Conservation (phyloP, 2,113 vertebrate species). For the Microtus richardsoni region DNA sequence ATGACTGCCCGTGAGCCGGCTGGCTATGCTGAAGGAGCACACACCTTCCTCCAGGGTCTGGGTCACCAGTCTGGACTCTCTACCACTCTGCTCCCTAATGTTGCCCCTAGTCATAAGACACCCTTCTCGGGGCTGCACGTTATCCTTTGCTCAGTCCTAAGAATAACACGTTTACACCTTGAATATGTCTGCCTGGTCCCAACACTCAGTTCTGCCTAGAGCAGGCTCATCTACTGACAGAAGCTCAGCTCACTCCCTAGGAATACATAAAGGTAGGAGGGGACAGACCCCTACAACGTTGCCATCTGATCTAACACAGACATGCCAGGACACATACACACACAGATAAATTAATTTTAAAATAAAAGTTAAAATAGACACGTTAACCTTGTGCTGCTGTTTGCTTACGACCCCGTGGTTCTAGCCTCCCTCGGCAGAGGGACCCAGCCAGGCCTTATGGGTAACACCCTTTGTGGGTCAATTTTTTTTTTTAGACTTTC, state of each 20-base stretch:
- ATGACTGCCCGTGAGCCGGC: fast-evolving
- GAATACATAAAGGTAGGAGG: background rate
- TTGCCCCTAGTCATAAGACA: background rate
- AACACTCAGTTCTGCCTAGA: background rate
- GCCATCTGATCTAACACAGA: background rate
- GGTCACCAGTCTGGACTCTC: background rate
- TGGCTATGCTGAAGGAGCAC: background rate
- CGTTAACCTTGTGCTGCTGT: background rate
- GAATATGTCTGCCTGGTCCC: no score
- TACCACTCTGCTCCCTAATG: background rate
- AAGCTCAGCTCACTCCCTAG: background rate
- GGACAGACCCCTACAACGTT: background rate
- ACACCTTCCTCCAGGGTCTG: background rate
- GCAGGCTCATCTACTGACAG: background rate
- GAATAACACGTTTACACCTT: background rate
- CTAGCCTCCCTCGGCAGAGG: background rate
- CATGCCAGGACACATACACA: background rate
- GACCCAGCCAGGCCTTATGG: background rate
- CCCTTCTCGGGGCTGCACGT: background rate
- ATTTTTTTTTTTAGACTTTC: background rate
- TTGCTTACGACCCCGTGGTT: background rate
- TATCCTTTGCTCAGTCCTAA: background rate
- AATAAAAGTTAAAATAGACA: background rate
- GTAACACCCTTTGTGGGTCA: background rate
- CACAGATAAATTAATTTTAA: background rate